Evolutionary conservation across 2,888 invertebrate genomes (phyloP).

Genomic region (Tinea semifulvella): DNA sequence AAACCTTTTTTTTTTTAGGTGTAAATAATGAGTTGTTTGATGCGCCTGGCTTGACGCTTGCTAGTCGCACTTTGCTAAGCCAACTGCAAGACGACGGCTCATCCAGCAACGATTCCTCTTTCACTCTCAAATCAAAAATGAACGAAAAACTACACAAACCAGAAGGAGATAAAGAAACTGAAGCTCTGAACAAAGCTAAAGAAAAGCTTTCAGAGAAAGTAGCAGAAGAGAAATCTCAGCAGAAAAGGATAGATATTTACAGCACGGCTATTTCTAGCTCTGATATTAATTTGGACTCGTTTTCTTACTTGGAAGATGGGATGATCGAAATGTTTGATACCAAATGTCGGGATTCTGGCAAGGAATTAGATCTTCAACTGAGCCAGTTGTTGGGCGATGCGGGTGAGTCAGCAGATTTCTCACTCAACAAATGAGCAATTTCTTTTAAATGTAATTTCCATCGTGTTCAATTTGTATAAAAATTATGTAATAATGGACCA

Average conservation of each 20-base stretch:
- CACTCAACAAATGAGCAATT: slow-evolving; percentile 42
- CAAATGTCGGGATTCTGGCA: slow-evolving; percentile 29
- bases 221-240: slow-evolving; percentile 47
- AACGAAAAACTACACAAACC: slow-evolving; percentile 28
- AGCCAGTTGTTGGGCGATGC: slow-evolving; percentile 35
- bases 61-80: slow-evolving; percentile 56
- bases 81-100: slow-evolving; percentile 64
- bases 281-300: slow-evolving; percentile 62
- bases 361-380: slow-evolving; percentile 40
- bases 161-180: slow-evolving; percentile 43
- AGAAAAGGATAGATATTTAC: slow-evolving; percentile 61
- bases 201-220: slow-evolving; percentile 55
- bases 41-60: slow-evolving; percentile 47
- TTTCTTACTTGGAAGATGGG: slow-evolving; percentile 59
- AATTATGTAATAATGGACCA: too few species aligned
- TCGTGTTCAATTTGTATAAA: too few species aligned
- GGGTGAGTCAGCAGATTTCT: neutral
- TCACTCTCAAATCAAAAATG: slow-evolving; percentile 44
- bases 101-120: slow-evolving; percentile 61
- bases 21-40: too few species aligned
- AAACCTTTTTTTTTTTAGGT: too few species aligned
- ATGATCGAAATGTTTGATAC: slow-evolving; percentile 50
- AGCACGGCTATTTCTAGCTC: slow-evolving; percentile 60
- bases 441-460: slow-evolving; percentile 30
- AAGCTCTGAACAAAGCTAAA: slow-evolving; percentile 51